phyloP scores from a whole-genome alignment of 2,113 vertebrate species.

The Podocnemis expansa region DNA sequence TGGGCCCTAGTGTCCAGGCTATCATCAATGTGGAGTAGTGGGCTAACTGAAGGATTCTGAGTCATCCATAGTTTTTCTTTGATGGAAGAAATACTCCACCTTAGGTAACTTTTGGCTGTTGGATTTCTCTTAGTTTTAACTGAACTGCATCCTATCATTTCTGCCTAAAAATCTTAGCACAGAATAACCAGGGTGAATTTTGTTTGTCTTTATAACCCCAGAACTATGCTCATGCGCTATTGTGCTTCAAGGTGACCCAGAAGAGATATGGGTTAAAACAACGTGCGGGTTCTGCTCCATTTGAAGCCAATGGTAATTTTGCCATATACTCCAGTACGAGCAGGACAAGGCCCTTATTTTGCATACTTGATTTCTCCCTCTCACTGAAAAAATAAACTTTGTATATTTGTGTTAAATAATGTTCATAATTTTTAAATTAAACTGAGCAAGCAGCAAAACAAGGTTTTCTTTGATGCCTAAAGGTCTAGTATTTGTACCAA shows the following conservation, averaged over 20 bases:
- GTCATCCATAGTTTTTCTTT: neutral
- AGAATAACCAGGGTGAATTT: neutral
- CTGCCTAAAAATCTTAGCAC: neutral
- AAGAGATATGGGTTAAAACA: neutral
- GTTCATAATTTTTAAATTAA: neutral
- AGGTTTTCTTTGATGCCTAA: neutral
- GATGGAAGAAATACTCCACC: neutral
- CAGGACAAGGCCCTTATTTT: neutral
- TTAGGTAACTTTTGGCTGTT: neutral
- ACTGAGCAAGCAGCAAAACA: neutral
- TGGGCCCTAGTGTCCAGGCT: neutral
- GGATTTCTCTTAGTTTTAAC: neutral
- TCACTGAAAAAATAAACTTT: neutral
- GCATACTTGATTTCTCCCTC: neutral
- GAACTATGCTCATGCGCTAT: neutral
- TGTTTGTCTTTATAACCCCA: neutral
- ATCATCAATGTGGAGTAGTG: neutral
- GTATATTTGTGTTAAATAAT: neutral
- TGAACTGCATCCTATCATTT: neutral
- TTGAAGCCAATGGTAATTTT: neutral
- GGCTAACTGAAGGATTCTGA: neutral
- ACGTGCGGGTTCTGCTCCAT: neutral
- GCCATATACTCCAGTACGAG: neutral
- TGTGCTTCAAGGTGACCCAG: rapidly evolving
- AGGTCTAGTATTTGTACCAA: neutral